Conservation (phyloP, 2,797 vertebrate genomes). For the Muscicapa striata region DNA sequence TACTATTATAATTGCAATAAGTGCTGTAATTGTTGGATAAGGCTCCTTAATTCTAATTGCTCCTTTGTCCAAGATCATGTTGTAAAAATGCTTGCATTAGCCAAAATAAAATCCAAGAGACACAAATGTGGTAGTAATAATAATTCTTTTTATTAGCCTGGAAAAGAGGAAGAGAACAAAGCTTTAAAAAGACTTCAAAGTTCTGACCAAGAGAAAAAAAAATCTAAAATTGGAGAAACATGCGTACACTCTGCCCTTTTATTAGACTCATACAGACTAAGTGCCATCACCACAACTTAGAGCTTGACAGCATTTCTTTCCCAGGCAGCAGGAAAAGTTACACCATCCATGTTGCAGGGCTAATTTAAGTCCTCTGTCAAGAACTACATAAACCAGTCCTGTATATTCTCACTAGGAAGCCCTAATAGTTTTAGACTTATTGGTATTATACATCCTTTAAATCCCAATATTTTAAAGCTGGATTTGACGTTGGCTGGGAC, state of each 20-base stretch:
- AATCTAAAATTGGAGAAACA: slow-evolving; percentile 73
- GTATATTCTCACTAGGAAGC: slow-evolving; percentile 75
- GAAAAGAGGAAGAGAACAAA: slow-evolving; percentile 83
- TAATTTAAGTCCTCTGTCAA: slow-evolving; percentile 81
- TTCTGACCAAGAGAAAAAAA: slow-evolving; percentile 65
- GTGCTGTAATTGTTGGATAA: slow-evolving; percentile 79
- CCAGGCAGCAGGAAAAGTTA: slow-evolving; percentile 70
- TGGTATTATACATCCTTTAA: slow-evolving; percentile 80
- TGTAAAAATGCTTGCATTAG: slow-evolving; percentile 79
- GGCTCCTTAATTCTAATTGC: slow-evolving; percentile 80
- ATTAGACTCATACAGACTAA: slow-evolving; percentile 75
- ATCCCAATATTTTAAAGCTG: slow-evolving; percentile 80
- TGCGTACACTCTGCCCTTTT: slow-evolving; percentile 71
- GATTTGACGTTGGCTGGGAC: slow-evolving; percentile 71
- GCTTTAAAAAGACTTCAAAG: slow-evolving; percentile 84
- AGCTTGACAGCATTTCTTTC: slow-evolving; percentile 61
- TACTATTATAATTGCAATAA: slow-evolving; percentile 78
- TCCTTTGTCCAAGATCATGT: slow-evolving; percentile 75
- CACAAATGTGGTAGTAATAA: slow-evolving; percentile 86
- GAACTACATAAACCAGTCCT: slow-evolving; percentile 75
- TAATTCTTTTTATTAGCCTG: slow-evolving; percentile 84
- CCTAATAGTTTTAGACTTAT: slow-evolving; percentile 80
- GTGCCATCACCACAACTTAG: slow-evolving; percentile 73
- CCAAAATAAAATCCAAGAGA: slow-evolving; percentile 82
- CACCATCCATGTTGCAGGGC: slow-evolving; percentile 61